Conservation (phyloP, 2,888 invertebrate genomes). For the Ceraclea dissimilis region DNA sequence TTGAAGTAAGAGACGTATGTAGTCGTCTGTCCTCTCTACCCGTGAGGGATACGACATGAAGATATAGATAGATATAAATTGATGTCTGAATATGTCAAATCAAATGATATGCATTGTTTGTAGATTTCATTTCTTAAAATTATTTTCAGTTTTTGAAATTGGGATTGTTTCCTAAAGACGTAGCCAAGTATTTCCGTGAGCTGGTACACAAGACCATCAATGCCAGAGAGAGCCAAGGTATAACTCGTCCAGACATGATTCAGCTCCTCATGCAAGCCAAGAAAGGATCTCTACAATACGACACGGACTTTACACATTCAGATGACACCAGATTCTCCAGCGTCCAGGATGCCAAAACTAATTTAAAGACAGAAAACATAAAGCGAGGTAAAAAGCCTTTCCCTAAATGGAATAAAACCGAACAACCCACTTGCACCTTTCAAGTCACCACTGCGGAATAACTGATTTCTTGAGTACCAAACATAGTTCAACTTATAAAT, state of each 20-base stretch:
- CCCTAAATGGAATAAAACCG: no score
- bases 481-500: no score
- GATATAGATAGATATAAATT: no score
- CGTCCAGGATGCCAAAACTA: constrained; percentile 9
- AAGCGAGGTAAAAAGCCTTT: constrained; percentile 20
- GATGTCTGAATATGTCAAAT: no score
- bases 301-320: constrained; percentile 10
- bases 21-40: no score
- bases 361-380: constrained; percentile 10
- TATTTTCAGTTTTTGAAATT: constrained; percentile 19
- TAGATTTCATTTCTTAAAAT: not conserved
- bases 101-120: no score
- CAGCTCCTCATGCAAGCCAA: constrained; percentile 23
- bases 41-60: no score
- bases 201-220: constrained; percentile 18
- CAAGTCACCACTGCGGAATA: no score
- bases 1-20: no score
- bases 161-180: constrained; percentile 17
- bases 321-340: constrained; percentile 20
- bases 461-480: no score
- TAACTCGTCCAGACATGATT: constrained; percentile 21
- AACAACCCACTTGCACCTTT: no score
- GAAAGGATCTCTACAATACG: constrained; percentile 21
- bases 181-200: constrained; percentile 18
- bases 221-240: constrained; percentile 12